Conservation (phyloP, 64 coral and sea anemone species). For the Montipora capricornis region DNA sequence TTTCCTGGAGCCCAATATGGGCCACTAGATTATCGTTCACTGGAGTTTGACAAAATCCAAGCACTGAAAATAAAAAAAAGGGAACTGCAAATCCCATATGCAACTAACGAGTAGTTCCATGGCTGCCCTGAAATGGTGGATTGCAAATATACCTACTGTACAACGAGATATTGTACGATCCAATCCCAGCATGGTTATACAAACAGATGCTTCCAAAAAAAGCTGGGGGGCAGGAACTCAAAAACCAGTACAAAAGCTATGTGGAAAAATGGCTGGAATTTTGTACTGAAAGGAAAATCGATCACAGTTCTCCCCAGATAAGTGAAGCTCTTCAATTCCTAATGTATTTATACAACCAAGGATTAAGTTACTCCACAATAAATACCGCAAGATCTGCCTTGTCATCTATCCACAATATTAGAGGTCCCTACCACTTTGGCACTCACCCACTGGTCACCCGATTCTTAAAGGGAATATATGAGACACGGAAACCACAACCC, state of each 20-base stretch:
- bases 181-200: constrained; percentile 1
- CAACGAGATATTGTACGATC: not conserved
- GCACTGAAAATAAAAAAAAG: constrained; percentile 50
- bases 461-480: constrained; percentile 36
- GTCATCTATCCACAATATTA: too few relatives aligned
- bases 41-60: constrained; percentile 52
- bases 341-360: too few relatives aligned
- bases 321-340: too few relatives aligned
- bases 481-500: constrained; percentile 17
- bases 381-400: too few relatives aligned
- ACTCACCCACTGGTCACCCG: constrained; percentile 13
- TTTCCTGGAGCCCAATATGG: constrained; percentile 48
- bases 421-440: constrained; percentile 7
- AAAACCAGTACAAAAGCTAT: too few relatives aligned
- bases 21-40: not conserved
- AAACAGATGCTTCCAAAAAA: not conserved
- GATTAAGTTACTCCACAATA: too few relatives aligned
- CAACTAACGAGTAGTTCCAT: constrained; percentile 12
- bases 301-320: too few relatives aligned
- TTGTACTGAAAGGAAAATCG: too few relatives aligned
- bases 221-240: not conserved
- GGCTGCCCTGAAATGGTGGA: too few relatives aligned
- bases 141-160: too few relatives aligned
- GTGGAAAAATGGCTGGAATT: too few relatives aligned
- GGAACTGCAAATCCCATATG: constrained; percentile 69